Percentiles rank a stretch among this genome's conserved stretches.
phyloP scores from a whole-genome alignment of 2,888 invertebrate genomes.

The Polietes domitor region DNA sequence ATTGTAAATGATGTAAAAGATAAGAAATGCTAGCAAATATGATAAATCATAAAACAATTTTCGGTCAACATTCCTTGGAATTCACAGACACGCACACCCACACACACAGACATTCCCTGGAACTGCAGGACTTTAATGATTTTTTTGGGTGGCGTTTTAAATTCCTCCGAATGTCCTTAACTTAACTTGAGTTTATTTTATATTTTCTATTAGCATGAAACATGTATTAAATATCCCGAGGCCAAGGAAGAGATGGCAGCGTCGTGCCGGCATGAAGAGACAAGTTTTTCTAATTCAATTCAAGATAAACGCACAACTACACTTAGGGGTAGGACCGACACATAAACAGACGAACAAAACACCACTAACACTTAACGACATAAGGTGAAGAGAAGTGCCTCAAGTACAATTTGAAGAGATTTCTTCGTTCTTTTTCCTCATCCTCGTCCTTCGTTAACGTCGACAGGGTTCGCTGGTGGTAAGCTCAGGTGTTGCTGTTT shows the following conservation, averaged over 20 bases:
- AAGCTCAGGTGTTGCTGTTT: neutral
- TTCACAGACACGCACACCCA: too few species aligned
- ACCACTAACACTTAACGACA: conserved; percentile 27
- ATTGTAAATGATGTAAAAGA: neutral
- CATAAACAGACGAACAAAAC: conserved; percentile 34
- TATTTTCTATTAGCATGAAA: conserved; percentile 17
- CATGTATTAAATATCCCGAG: conserved; percentile 8
- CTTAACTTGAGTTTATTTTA: neutral
- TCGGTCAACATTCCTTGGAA: conserved; percentile 6
- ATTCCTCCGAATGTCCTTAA: neutral
- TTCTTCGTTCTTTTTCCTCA: neutral
- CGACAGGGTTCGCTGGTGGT: neutral
- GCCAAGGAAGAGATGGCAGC: neutral
- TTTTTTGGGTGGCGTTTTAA: neutral
- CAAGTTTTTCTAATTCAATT: conserved; percentile 21
- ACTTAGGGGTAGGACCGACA: conserved; percentile 9
- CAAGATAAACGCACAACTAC: conserved; percentile 10
- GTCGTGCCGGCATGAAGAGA: neutral
- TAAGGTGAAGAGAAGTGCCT: conserved; percentile 32
- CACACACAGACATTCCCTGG: too few species aligned
- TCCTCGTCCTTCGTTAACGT: neutral
- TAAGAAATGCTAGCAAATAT: conserved; percentile 48
- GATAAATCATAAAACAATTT: conserved; percentile 47
- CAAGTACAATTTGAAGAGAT: conserved; percentile 38
- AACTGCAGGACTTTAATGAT: neutral